phyloP scores from a whole-genome alignment of 2,888 invertebrate genomes.

The Acanthosepion pharaonis region DNA sequence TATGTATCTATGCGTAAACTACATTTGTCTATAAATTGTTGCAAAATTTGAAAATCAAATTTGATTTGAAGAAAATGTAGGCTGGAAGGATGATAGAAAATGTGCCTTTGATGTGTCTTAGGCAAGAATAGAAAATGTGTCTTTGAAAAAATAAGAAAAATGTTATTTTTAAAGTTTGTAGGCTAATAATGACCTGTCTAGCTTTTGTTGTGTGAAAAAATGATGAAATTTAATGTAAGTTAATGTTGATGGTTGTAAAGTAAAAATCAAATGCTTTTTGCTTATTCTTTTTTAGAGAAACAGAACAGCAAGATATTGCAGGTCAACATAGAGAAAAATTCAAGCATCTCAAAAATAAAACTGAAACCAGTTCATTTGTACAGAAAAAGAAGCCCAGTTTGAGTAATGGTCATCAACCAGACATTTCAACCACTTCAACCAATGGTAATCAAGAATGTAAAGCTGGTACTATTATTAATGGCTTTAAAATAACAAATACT shows the following conservation, averaged over 20 bases:
- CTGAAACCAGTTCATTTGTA: background rate
- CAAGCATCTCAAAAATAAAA: background rate
- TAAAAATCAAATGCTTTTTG: background rate
- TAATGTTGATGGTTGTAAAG: background rate
- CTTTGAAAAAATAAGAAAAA: no score
- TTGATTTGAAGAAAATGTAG: no score
- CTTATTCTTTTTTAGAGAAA: background rate
- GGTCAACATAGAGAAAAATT: background rate
- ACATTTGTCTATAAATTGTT: no score
- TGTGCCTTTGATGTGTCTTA: no score
- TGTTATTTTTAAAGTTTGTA: no score
- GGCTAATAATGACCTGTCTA: no score
- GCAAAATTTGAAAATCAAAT: no score
- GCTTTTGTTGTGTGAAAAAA: no score
- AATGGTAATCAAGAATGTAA: background rate
- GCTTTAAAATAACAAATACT: background rate
- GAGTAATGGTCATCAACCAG: background rate
- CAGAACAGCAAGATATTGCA: background rate
- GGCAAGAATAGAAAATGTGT: no score
- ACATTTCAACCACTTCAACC: background rate
- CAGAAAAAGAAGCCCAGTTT: background rate
- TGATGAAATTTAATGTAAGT: background rate
- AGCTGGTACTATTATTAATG: background rate
- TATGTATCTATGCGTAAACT: no score
- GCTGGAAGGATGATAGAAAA: no score